These are phyloP conservation scores for Harpalus rubripes DNA, from an alignment of 2,888 invertebrate species.

Conservation along the genomic window DNA sequence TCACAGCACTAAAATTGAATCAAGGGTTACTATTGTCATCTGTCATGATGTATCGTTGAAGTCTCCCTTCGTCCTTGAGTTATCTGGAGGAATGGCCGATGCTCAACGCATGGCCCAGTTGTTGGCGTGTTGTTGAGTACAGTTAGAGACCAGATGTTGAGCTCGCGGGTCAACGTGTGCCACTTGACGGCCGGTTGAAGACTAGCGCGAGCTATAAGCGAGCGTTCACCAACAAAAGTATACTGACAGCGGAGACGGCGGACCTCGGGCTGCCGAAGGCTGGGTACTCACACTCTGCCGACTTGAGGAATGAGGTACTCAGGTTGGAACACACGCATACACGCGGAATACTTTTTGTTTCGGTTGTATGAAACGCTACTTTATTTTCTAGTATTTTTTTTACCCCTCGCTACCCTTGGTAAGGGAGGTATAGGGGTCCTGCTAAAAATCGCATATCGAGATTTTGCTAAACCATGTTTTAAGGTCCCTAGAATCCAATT, in stretches of 20 bases:
- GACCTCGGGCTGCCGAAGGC: background rate
- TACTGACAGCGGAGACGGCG: constrained; percentile 30
- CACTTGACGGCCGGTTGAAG: constrained; percentile 62
- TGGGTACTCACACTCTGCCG: background rate
- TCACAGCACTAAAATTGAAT: background rate
- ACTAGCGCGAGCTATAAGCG: constrained; percentile 15
- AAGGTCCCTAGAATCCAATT: too few species aligned
- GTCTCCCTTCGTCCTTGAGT: constrained; percentile 12
- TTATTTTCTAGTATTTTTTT: background rate
- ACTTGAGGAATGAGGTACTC: constrained; percentile 30
- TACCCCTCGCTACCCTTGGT: too few species aligned
- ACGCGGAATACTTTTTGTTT: constrained; percentile 21
- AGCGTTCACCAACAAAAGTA: constrained; percentile 57
- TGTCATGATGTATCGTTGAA: constrained; percentile 20
- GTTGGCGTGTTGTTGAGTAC: constrained; percentile 11
- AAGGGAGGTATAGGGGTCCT: too few species aligned
- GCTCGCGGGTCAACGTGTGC: constrained; percentile 53
- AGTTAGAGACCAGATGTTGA: constrained; percentile 53
- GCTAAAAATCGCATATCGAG: too few species aligned
- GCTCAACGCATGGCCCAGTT: constrained; percentile 43
- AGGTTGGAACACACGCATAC: constrained; percentile 14
- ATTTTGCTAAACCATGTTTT: too few species aligned
- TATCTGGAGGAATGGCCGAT: background rate
- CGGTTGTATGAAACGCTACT: background rate
- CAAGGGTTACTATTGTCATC: background rate